phyloP scores from a whole-genome alignment of 2,888 invertebrate species.

The Sarcophaga variegata region DNA sequence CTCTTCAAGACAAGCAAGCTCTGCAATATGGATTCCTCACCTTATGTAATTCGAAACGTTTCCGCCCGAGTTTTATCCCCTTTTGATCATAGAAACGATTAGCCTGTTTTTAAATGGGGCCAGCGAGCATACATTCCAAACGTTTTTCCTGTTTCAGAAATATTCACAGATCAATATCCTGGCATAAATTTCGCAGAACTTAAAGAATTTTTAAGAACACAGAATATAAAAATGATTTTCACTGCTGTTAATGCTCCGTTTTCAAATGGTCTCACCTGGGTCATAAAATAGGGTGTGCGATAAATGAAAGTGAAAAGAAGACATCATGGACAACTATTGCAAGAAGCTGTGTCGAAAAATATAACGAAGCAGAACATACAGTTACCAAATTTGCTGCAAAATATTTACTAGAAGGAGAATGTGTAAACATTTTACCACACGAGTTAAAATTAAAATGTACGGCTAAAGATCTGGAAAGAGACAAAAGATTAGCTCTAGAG shows the following conservation, averaged over 20 bases:
- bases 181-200: constrained; percentile 75
- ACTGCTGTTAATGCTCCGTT: constrained; percentile 61
- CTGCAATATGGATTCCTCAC: too few relatives aligned
- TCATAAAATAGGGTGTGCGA: constrained; percentile 64
- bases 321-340: constrained; percentile 65
- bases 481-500: constrained; percentile 54
- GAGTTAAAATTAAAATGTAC: constrained; percentile 54
- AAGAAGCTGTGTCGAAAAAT: constrained; percentile 52
- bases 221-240: constrained; percentile 58
- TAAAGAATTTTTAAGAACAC: constrained; percentile 72
- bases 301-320: constrained; percentile 59
- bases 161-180: constrained; percentile 72
- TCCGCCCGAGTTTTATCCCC: too few relatives aligned
- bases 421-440: constrained; percentile 50
- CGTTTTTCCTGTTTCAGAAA: too few relatives aligned
- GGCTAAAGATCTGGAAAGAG: constrained; percentile 35
- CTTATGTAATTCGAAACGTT: too few relatives aligned
- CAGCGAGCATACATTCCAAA: too few relatives aligned
- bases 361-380: constrained; percentile 67
- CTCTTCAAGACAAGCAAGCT: too few relatives aligned
- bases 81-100: too few relatives aligned
- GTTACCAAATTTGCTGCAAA: constrained; percentile 61
- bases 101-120: too few relatives aligned
- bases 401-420: constrained; percentile 59
- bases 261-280: constrained; percentile 61